Evolutionary conservation across 2,888 invertebrate genomes (phyloP), one percentile per base, ranked within the genome.

Genomic region (Agrypnus murinus): DNA sequence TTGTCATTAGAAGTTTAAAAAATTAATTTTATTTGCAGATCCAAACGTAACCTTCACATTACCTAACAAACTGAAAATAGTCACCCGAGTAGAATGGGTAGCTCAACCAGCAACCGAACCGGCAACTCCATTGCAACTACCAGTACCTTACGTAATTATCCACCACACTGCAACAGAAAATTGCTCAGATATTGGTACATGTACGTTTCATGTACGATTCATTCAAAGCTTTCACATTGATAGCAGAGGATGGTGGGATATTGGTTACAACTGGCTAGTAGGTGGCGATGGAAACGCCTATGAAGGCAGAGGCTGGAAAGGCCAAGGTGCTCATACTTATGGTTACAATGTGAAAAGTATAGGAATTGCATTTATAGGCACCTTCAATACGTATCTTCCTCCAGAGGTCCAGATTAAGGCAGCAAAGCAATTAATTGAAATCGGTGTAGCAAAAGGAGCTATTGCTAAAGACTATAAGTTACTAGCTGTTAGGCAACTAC

Each of bases 231-330:
- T 87, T 77, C 93, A 95, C 82, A 91, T 94, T 36, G 92, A 92
- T 76, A 88, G 89, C 15, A 84, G 83, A 65, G 82, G 86, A 0
- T 92, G 91, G 88, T 87, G 86, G 69, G 94, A 94, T 80, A 93
- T 94, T 19, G 91, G 87, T 0, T 95, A 93, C 82, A 95, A 93
- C 81, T 95, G 94, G 77, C 84, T 95, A 1, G 89, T 95, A 1
- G 95, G 93, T 0, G 93, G 93, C 7, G 94, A 94, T 80, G 94
- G 94, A 0, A 87, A 89, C 7, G 92, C 90, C 0, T 94, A 93
- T 81, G 90, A 88, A 75, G 94, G 92, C 0, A 93, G 93, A 0
- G 94, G 93, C 0, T 95, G 95, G 95, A 89, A 91, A 74, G 83
- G 84, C 69, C 86, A 90, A 46, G 95, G 94, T 0, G 92, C 94